Percentiles rank a stretch among this genome's conserved stretches.
Conservation (phyloP, 2,888 invertebrate genomes). For the Epirrhoe alternata region DNA sequence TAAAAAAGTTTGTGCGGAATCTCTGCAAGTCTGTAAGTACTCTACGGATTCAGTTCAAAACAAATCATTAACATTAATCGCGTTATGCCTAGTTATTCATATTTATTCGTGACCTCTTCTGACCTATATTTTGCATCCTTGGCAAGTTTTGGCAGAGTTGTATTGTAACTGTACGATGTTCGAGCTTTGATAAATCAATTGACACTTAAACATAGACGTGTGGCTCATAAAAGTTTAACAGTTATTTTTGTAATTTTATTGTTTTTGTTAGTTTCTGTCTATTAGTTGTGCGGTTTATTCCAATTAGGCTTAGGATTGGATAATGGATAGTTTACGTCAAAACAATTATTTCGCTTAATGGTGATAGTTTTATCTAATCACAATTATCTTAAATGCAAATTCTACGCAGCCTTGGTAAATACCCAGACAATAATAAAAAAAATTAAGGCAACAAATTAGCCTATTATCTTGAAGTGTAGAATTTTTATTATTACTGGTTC, state of each 20-base stretch:
- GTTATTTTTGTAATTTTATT: not conserved
- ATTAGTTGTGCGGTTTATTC: not conserved
- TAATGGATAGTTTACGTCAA: no score
- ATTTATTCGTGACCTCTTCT: constrained; percentile 12
- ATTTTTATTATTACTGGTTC: constrained; percentile 55
- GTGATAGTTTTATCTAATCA: not conserved
- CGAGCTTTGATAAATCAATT: constrained; percentile 9
- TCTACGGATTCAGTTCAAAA: not conserved
- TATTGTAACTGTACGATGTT: constrained; percentile 3
- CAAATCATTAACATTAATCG: constrained; percentile 1
- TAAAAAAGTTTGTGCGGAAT: constrained; percentile 45
- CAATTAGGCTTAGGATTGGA: not conserved
- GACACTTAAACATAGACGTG: not conserved
- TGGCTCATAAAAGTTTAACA: not conserved
- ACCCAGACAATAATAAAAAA: not conserved
- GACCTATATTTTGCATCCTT: constrained; percentile 19
- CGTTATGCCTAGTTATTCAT: not conserved
- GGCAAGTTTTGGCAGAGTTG: constrained; percentile 14
- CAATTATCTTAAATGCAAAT: not conserved
- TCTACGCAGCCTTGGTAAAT: not conserved
- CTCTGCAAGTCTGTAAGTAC: constrained; percentile 46
- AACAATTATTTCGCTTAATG: not conserved
- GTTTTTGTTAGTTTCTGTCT: not conserved
- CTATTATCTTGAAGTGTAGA: not conserved
- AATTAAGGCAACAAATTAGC: constrained; percentile 8